Evolutionary conservation across 2,113 vertebrate genomes (phyloP), one percentile per base, ranked within the genome.

Genomic region (Piaya cayana): DNA sequence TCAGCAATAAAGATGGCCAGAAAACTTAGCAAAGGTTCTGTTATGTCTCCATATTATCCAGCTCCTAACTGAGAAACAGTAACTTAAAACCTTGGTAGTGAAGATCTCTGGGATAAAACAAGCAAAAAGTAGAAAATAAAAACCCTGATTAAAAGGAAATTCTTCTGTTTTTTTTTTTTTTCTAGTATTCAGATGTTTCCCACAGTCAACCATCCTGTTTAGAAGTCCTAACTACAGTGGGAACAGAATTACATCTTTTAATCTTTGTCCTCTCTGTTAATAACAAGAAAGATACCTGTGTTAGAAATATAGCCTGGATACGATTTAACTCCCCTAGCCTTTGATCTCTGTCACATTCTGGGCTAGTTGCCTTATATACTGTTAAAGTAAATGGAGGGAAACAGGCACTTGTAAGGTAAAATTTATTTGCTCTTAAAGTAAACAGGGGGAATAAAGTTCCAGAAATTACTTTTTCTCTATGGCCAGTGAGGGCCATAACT

Each of bases 351-450:
- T 16, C 45, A 65, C 36, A 34, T 0, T 65, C n/a, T 22, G 19
- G 71, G 30, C 43, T 47, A 34, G 25, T 12, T 94, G 74, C 30
- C n/a, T 94, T 64, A 79, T 6, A 52, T 14, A 71, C 8, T 60
- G 22, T 49, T 47, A 39, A 43, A 91, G 70, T 58, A 36, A 91
- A 0, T 49, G 53, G 52, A 90, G 70, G 23, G 25, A 25, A 93
- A 80, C 1, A 2, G 45, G 45, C 67, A 72, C 27, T 59, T 85
- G 34, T 29, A 49, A 94, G n/a, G 47, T 37, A 93, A 82, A 75
- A 82, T 85, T 85, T 87, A 82, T 79, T 72, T 87, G 36, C 45
- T 72, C 49, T 78, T 90, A 72, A 82, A n/a, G 74, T 84, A 91
- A 95, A 88, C 15, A 87, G 49, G 30, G 30, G 32, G 23, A 92